Conservation (phyloP, 2,888 invertebrate genomes). For the Acanthacorydalis orientalis region DNA sequence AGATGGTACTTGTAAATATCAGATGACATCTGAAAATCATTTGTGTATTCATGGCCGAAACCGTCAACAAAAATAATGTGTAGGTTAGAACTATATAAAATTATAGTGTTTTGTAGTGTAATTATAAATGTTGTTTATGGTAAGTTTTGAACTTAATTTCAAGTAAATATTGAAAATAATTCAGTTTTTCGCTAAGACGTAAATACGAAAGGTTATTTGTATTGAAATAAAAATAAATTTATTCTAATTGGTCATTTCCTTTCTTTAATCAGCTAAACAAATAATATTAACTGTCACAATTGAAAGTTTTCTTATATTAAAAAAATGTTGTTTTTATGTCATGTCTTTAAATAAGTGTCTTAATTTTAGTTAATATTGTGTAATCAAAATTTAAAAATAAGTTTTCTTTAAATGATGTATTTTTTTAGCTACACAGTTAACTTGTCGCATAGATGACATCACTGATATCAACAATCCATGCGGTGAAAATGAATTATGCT, state of each 20-base stretch:
- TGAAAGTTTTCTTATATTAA: too few relatives aligned
- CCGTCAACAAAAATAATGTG: slow-evolving; percentile 3
- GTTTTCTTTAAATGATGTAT: background rate
- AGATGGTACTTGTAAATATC: too few relatives aligned
- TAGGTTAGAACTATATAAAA: slow-evolving; percentile 4
- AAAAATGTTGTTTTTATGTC: too few relatives aligned
- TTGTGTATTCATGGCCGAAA: background rate
- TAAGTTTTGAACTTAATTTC: background rate
- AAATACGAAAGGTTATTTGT: background rate
- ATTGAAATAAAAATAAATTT: slow-evolving; percentile 1
- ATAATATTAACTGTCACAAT: background rate
- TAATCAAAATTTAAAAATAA: too few relatives aligned
- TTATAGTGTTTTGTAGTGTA: background rate
- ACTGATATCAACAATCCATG: background rate
- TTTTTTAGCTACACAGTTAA: background rate
- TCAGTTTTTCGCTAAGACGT: too few relatives aligned
- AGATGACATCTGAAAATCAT: slow-evolving; percentile 4
- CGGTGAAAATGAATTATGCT: slow-evolving; percentile 3
- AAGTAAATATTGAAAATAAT: background rate
- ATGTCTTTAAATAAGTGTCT: too few relatives aligned
- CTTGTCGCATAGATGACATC: background rate
- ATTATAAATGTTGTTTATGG: background rate
- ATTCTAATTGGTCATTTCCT: slow-evolving; percentile 5
- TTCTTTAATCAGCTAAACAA: slow-evolving; percentile 1
- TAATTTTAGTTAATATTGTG: too few relatives aligned